phyloP scores from a whole-genome alignment of 2,113 vertebrate species.

The Nannobrachium achirus region DNA sequence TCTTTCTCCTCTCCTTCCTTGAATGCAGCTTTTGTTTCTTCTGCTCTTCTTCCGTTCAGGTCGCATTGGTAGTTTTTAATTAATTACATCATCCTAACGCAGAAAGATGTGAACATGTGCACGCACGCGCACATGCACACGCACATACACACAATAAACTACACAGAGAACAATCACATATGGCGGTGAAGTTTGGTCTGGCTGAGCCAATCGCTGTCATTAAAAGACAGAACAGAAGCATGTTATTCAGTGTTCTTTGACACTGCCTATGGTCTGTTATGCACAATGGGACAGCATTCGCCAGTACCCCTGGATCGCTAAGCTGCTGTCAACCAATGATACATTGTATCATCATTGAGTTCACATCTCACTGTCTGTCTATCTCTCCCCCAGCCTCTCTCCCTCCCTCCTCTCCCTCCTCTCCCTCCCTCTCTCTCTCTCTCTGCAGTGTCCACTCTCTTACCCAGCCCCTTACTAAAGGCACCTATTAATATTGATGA shows the following conservation, averaged over 20 bases:
- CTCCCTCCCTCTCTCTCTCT: not conserved
- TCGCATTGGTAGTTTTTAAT: conserved; percentile 21
- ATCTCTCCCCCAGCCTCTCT: not conserved
- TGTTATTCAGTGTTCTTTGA: not conserved
- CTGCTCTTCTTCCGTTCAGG: conserved; percentile 27
- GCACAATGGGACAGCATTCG: not conserved
- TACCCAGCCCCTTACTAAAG: conserved; percentile 64
- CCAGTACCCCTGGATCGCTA: conserved; percentile 8
- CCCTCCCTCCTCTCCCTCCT: not conserved
- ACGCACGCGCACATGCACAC: not conserved
- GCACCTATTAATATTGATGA: conserved; percentile 81
- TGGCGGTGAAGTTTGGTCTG: not conserved
- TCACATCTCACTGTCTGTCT: too few relatives aligned
- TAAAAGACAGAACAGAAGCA: not conserved
- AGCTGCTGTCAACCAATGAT: conserved; percentile 14
- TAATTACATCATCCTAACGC: conserved; percentile 17
- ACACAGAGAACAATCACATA: not conserved
- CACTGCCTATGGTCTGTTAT: conserved; percentile 1
- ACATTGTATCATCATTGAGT: too few relatives aligned
- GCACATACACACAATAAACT: not conserved
- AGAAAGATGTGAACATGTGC: not conserved
- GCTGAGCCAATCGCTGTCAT: not conserved
- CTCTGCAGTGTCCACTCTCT: not conserved
- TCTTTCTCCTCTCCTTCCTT: not conserved
- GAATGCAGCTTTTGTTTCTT: not conserved